phyloP scores from a whole-genome alignment of 2,113 vertebrate species.

The Bos indicus region DNA sequence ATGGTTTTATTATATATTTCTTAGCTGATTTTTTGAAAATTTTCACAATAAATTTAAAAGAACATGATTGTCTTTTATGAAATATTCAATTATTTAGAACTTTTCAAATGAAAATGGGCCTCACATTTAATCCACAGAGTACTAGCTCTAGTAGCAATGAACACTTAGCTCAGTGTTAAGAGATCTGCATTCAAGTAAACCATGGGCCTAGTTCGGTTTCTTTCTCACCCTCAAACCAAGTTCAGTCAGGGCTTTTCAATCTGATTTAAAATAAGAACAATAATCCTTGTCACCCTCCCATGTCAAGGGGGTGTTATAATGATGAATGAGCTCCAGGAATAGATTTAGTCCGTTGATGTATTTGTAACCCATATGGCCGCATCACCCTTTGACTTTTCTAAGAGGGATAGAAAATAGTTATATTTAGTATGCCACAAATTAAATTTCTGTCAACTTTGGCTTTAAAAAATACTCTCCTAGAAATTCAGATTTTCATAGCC shows the following conservation, averaged over 20 bases:
- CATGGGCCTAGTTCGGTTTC: not conserved
- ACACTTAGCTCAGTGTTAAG: not conserved
- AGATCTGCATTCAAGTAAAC: conserved; percentile 11
- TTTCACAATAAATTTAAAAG: not conserved
- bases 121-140: not conserved
- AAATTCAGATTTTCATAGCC: conserved; percentile 27
- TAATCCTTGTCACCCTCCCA: conserved; percentile 51
- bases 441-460: conserved; percentile 63
- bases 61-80: not conserved
- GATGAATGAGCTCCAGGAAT: conserved; percentile 61
- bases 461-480: conserved; percentile 28
- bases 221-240: conserved; percentile 27
- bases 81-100: not conserved
- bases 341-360: conserved; percentile 49
- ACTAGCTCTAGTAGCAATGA: not conserved
- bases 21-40: not conserved
- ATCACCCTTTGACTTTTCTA: conserved; percentile 66
- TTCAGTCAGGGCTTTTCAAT: conserved; percentile 41
- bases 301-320: conserved; percentile 57
- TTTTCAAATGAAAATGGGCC: not conserved
- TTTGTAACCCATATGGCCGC: conserved; percentile 65
- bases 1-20: not conserved
- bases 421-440: conserved; percentile 68
- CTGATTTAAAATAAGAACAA: conserved; percentile 60
- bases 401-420: conserved; percentile 64